Conservation (phyloP, 2,797 vertebrate species). For the Ataeniobius toweri region DNA sequence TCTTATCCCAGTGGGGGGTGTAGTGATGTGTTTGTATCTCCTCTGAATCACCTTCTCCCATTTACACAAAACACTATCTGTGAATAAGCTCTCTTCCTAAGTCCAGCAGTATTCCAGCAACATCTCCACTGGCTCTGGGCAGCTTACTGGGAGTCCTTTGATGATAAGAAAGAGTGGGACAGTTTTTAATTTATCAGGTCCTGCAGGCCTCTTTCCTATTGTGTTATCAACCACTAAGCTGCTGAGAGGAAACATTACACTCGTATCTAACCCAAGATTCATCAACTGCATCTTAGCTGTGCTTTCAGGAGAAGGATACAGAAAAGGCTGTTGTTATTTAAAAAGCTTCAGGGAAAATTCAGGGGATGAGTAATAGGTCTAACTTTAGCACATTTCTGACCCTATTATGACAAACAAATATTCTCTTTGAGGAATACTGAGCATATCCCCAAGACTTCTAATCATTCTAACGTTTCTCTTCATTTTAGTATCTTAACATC, state of each 20-base stretch:
- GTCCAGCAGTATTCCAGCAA: conserved; percentile 50
- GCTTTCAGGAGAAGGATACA: conserved; percentile 21
- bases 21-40: conserved; percentile 43
- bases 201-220: conserved; percentile 58
- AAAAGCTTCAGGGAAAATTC: conserved; percentile 42
- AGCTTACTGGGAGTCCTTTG: conserved; percentile 53
- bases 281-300: conserved; percentile 34
- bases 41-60: conserved; percentile 33
- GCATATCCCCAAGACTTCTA: not conserved
- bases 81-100: conserved; percentile 23
- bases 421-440: not conserved
- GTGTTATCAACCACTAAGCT: conserved; percentile 53
- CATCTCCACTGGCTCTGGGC: conserved; percentile 49
- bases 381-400: conserved; percentile 51
- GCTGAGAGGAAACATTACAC: conserved; percentile 45
- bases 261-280: conserved; percentile 57
- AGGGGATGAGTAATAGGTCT: conserved; percentile 44
- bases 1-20: conserved; percentile 25
- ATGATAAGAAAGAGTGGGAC: conserved; percentile 71
- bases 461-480: not conserved
- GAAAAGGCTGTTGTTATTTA: conserved; percentile 40
- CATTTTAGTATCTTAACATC: not conserved
- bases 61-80: conserved; percentile 20
- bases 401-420: conserved; percentile 1
- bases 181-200: conserved; percentile 67